Base-by-base conservation (phyloP, 1,140 invertebrate species). In the Drosophila watanabei region DNA sequence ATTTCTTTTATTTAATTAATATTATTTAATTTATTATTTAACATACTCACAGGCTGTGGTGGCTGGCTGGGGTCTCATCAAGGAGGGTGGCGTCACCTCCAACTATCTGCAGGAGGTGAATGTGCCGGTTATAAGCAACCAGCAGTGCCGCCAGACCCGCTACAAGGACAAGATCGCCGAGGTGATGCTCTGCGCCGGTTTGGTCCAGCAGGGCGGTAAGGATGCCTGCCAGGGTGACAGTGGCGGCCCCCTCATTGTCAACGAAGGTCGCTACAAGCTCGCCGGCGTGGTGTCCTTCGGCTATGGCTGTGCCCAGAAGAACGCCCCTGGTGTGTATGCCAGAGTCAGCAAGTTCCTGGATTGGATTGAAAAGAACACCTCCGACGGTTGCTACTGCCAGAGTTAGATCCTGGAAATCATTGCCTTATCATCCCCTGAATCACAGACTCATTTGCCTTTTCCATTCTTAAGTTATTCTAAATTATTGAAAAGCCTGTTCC, bases 161-260 rank as follows among this genome's bases (percentile, higher is more conserved):
- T 98, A 98, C 93, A 98, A 97, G 93, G 97, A 98, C 85, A 97
- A 97, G 35, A 98, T 99, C 72, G 98, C 96, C 4, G 95, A 96
- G 16, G 97, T 97, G 64, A 98, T 98, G 94, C 94, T 99, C 16
- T 99, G 98, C 92, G 98, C 98, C 48, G 98, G 98, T 0, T 96
- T 97, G 82, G 96, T 96, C 8, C 96, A 98, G 84, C 95, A 97
- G 78, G 98, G 98, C 7, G 97, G 98, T 9, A 97, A 97, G 70
- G 98, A 99, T 87, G 98, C 98, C 48, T 99, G 98, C 92, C 98
- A 98, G 94, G 97, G 89, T 7, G 89, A 93, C 52, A 92, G 81
- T 57, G 91, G 91, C 24, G 91, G 91, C n/a, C 91, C 91, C 0
- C 35, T 92, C 68, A 92, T 93, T 69, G 82, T 92, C 56, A 79